Evolutionary conservation across 2,113 vertebrate genomes (phyloP).

Genomic region (Mionectes macconnelli): DNA sequence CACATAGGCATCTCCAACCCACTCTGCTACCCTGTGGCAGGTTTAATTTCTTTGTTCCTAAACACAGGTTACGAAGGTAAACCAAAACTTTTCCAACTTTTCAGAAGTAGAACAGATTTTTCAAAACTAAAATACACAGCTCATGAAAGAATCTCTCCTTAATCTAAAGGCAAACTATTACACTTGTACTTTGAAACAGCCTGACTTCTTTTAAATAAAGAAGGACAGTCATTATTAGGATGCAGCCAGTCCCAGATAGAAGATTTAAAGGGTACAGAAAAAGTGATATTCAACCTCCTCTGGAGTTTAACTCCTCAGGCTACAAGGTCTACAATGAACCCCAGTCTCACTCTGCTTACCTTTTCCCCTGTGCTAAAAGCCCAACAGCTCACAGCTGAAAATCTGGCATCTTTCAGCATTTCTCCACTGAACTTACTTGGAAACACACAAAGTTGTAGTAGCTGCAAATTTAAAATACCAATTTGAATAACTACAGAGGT

Average conservation of each 20-base stretch:
- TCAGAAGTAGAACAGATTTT: not conserved
- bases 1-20: not conserved
- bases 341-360: not conserved
- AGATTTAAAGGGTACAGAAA: not conserved
- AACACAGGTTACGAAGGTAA: not conserved
- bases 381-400: not conserved
- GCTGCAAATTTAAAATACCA: not conserved
- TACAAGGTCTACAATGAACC: not conserved
- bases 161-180: not conserved
- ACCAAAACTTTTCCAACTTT: not conserved
- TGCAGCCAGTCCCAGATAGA: not conserved
- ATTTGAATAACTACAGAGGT: not conserved
- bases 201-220: not conserved
- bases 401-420: not conserved
- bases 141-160: not conserved
- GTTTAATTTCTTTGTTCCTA: not conserved
- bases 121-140: not conserved
- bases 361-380: not conserved
- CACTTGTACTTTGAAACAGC: not conserved
- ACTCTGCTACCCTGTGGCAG: not conserved
- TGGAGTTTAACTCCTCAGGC: not conserved
- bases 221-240: not conserved
- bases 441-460: not conserved
- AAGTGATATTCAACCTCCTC: not conserved
- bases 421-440: not conserved